Percentiles rank a stretch among this genome's conserved stretches.
These are phyloP conservation scores for Nymphicus hollandicus DNA, from an alignment of 2,113 vertebrate genomes.

Conservation along the genomic window DNA sequence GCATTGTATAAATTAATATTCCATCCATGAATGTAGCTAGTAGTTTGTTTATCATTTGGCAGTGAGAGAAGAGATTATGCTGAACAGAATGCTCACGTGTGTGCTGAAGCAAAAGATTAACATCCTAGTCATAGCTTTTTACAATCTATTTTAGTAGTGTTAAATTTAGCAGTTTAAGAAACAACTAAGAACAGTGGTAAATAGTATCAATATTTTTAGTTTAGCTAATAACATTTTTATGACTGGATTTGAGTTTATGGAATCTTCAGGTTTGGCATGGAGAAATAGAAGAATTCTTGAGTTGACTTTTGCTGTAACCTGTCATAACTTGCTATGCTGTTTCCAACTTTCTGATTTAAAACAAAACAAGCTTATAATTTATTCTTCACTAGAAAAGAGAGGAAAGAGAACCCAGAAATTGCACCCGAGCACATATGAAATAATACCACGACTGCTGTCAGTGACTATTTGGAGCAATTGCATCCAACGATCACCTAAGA, in stretches of 20 bases:
- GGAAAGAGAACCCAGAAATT: not conserved
- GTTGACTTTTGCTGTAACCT: not conserved
- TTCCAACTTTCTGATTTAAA: not conserved
- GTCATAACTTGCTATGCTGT: not conserved
- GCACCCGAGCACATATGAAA: not conserved
- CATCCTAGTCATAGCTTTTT: not conserved
- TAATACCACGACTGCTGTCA: not conserved
- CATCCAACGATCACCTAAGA: not conserved
- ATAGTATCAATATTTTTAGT: slow-evolving; percentile 11
- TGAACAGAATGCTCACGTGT: slow-evolving; percentile 7
- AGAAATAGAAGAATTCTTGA: slow-evolving; percentile 34
- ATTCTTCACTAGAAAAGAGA: not conserved
- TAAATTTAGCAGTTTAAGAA: not conserved
- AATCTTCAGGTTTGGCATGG: not conserved
- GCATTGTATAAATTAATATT: slow-evolving; percentile 57
- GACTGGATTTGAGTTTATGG: slow-evolving; percentile 12
- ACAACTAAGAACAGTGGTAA: not conserved
- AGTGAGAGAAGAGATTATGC: slow-evolving; percentile 22
- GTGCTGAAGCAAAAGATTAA: not conserved
- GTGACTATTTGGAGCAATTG: not conserved
- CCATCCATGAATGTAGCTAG: slow-evolving; percentile 1
- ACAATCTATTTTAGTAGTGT: not conserved
- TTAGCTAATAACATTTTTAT: slow-evolving; percentile 39
- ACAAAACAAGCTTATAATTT: not conserved
- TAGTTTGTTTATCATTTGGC: slow-evolving; percentile 48